These are phyloP conservation scores for Archips xylosteana DNA, from an alignment of 2,888 invertebrate genomes.

Conservation along the genomic window DNA sequence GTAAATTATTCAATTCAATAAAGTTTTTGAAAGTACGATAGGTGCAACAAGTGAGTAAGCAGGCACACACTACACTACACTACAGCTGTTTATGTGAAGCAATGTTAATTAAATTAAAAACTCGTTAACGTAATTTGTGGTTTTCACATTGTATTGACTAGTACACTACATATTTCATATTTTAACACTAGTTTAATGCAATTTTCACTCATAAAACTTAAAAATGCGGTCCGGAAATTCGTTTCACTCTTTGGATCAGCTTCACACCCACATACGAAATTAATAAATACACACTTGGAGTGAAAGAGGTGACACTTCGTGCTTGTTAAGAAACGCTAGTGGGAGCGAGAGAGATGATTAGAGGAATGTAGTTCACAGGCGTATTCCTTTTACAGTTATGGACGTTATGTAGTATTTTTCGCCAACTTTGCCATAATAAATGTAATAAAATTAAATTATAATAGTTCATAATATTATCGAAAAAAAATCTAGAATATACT, in stretches of 20 bases:
- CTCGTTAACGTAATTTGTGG: constrained; percentile 26
- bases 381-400: constrained; percentile 40
- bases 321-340: not conserved
- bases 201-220: constrained; percentile 41
- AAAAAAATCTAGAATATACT: not conserved
- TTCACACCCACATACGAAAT: constrained; percentile 37
- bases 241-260: constrained; percentile 40
- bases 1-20: constrained; percentile 57
- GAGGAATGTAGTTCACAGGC: constrained; percentile 39
- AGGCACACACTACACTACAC: constrained; percentile 50
- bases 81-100: constrained; percentile 67
- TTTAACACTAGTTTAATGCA: constrained; percentile 24
- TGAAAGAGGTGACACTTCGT: constrained; percentile 21
- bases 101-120: constrained; percentile 54
- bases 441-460: too few species aligned
- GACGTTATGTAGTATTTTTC: not conserved
- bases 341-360: constrained; percentile 17
- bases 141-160: constrained; percentile 2
- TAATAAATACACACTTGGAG: constrained; percentile 35
- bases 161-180: constrained; percentile 24
- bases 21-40: constrained; percentile 71
- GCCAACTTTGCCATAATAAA: not conserved
- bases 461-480: too few species aligned
- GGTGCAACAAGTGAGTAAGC: constrained; percentile 63
- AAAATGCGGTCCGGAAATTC: constrained; percentile 39